Base-by-base conservation (phyloP, 2,113 vertebrate species). In the Hemicordylus capensis region DNA sequence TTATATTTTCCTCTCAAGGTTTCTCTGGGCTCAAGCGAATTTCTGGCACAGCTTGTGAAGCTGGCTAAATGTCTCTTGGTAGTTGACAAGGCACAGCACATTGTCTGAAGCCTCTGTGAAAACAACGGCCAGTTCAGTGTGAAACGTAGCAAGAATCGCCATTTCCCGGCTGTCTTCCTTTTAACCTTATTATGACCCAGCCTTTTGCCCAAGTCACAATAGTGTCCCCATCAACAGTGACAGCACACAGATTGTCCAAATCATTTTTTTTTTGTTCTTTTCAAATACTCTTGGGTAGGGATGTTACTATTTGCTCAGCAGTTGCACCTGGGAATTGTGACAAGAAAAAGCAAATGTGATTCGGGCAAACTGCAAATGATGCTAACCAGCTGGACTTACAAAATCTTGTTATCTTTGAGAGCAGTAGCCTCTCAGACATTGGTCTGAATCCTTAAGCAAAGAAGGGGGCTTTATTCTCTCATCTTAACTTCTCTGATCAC, bases 261-360 rank as follows among this genome's bases (percentile, higher is more conserved):
- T 93, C 88, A 86, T 94, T 93, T 91, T 94, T 92, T 90, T 46
- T 81, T 93, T 90, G 48, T 91, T 90, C 87, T 93, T 93, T 95
- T 95, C 87, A 89, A 93, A 91, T 94, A 85, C 85, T 90, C 91
- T 89, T 89, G 90, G 79, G 87, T 87, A 88, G 46, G 24, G 80
- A 88, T 88, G 89, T 89, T 94, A 90, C 89, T 89, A 81, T 94
- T 94, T 95, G 88, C 87, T 94, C 90, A 88, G 90, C 90, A 85
- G 87, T 79, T 88, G 90, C 89, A 94, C 92, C 94, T 94, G 91
- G 89, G 88, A 93, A 85, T 93, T 94, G 93, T 83, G 89, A 94
- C 80, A 91, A 78, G 91, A 85, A 84, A 84, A 89, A 31, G 91
- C 83, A 94, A 95, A 91, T 81, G 87, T 91, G 75, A 91, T 90